These are phyloP conservation scores for Centropus unirufus DNA, from an alignment of 2,113 vertebrate species.

Conservation along the genomic window DNA sequence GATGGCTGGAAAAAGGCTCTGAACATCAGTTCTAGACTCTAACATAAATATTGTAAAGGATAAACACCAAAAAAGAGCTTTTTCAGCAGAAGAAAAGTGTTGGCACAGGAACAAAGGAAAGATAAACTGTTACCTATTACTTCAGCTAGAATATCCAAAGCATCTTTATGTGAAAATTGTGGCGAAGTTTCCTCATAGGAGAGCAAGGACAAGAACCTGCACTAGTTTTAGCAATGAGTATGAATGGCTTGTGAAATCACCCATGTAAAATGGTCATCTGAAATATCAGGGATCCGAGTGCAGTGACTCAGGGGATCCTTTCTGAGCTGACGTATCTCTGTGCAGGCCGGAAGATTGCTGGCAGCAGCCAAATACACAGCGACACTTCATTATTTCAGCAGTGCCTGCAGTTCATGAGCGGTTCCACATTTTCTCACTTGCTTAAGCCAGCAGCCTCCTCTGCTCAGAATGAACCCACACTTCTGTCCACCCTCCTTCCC, in stretches of 20 bases:
- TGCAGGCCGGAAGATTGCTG: background rate
- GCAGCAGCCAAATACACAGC: background rate
- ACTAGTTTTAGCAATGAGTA: background rate
- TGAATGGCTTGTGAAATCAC: background rate
- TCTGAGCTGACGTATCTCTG: background rate
- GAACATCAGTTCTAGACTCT: background rate
- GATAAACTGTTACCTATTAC: background rate
- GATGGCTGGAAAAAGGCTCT: background rate
- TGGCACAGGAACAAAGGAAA: background rate
- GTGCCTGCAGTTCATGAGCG: background rate
- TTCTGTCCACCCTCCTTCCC: background rate
- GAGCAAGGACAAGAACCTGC: background rate
- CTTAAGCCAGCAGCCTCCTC: background rate
- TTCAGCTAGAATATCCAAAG: background rate
- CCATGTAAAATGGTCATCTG: background rate
- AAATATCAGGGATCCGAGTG: background rate
- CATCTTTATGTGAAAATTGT: background rate
- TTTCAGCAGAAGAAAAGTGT: background rate
- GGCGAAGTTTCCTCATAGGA: background rate
- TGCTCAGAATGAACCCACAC: background rate
- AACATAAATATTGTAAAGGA: background rate
- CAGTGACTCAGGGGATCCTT: background rate
- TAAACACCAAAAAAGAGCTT: background rate
- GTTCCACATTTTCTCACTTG: background rate
- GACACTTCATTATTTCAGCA: slow-evolving; percentile 12